These are phyloP conservation scores for Echinops telfairi DNA, from an alignment of 2,113 vertebrate genomes.

Conservation along the genomic window DNA sequence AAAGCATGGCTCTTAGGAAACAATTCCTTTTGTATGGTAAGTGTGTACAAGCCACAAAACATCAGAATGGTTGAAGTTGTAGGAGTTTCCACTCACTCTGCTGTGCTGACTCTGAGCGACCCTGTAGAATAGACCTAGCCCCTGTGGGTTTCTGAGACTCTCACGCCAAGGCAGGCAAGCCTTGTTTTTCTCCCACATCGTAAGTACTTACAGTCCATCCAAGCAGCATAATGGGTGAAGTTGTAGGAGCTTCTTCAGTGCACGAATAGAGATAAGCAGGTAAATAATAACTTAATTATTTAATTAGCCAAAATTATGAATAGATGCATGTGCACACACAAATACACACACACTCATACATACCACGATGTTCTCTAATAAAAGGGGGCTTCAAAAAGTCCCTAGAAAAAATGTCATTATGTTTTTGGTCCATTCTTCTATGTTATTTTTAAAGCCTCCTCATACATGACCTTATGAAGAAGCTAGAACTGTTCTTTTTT, in stretches of 20 bases:
- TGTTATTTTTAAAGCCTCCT: too few relatives aligned
- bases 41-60: slow-evolving; percentile 14
- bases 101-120: too few relatives aligned
- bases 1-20: slow-evolving; percentile 29
- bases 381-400: too few relatives aligned
- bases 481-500: background rate
- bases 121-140: too few relatives aligned
- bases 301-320: background rate
- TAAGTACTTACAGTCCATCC: slow-evolving; percentile 21
- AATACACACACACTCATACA: background rate
- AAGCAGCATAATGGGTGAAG: slow-evolving; percentile 23
- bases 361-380: background rate
- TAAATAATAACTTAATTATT: slow-evolving; percentile 5
- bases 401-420: too few relatives aligned
- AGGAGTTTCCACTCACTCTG: background rate
- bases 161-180: too few relatives aligned
- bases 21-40: background rate
- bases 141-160: too few relatives aligned
- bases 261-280: slow-evolving; percentile 29
- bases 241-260: slow-evolving; percentile 25
- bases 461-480: background rate
- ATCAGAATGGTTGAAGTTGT: slow-evolving; percentile 22
- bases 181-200: too few relatives aligned
- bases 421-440: too few relatives aligned
- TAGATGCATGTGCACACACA: background rate